These are phyloP conservation scores for Copsychus sechellarum DNA, from an alignment of 2,113 vertebrate species.

Conservation along the genomic window DNA sequence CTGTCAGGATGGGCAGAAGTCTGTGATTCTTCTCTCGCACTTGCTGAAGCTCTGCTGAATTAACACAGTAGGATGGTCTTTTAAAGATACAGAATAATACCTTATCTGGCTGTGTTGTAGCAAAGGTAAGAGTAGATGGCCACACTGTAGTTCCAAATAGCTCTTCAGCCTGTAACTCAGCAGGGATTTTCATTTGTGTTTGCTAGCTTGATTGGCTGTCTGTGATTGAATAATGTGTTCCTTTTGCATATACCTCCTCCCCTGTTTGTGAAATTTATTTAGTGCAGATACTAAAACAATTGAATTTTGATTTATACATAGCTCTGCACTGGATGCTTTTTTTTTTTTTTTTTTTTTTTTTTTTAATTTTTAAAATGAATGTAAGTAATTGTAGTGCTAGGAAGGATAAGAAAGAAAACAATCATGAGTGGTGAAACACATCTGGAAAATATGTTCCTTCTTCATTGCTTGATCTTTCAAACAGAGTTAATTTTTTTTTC, in stretches of 20 bases:
- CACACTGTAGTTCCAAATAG: slow-evolving; percentile 6
- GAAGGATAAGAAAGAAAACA: not conserved
- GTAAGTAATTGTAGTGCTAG: not conserved
- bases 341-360: not conserved
- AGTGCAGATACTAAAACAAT: slow-evolving; percentile 18
- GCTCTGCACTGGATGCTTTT: not conserved
- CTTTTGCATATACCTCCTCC: slow-evolving; percentile 19
- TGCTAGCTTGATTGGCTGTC: not conserved
- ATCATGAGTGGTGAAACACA: fast-evolving
- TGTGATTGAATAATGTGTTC: not conserved
- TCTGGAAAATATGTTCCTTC: not conserved
- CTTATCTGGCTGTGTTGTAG: not conserved
- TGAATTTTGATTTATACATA: slow-evolving; percentile 16
- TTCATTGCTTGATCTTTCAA: not conserved
- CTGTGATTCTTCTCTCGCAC: not conserved
- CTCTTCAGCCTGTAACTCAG: not conserved
- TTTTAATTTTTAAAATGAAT: not conserved
- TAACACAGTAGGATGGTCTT: not conserved
- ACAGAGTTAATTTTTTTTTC: not conserved
- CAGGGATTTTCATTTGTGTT: slow-evolving; percentile 35
- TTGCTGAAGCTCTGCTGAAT: slow-evolving; percentile 21
- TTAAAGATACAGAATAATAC: slow-evolving; percentile 26
- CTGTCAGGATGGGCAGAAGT: not conserved
- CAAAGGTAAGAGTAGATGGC: slow-evolving; percentile 3
- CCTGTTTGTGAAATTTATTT: not conserved